Base-by-base conservation (phyloP, 2,113 vertebrate genomes). In the Indicator indicator region DNA sequence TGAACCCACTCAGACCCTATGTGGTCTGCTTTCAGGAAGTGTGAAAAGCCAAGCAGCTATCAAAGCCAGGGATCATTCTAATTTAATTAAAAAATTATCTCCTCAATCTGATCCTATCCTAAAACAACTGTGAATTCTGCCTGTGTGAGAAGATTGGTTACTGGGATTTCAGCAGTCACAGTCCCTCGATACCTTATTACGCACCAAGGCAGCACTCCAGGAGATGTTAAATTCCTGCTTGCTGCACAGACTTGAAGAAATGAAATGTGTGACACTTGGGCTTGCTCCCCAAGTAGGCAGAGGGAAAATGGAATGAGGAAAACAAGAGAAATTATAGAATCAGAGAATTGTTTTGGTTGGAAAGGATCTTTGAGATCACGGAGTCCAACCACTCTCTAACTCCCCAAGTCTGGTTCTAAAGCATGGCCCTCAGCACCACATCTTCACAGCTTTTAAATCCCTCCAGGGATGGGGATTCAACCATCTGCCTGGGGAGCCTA, bases 51-150 rank as follows among this genome's bases (percentile, higher is more conserved):
- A 44, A 67, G 46, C 12, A 5, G 16, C 72, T 38, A 17, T 42
- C 36, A 55, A 95, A 65, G 16, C n/a, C 36, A 59, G 30, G 46
- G 59, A 63, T 86, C 30, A 7, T 8, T 54, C 72, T 90, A 58
- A 94, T 80, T 91, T 83, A 89, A 95, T 91, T 94, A 88, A 85
- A 95, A 70, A 40, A 59, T 73, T 86, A 76, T 96, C 78, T 70
- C 1, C 0, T 18, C 1, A 5, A 94, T 78, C 81, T 0, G 0
- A 67, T 94, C 78, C 30, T 9, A 73, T 56, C 78, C 78, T 81
- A 30, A 83, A 91, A 32, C 71, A 83, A 24, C 64, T 1, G 3
- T 50, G 21, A 70, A 71, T 86, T 70, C 90, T 93, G 68, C 46
- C 40, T 42, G 20, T 13, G 64, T 11, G 82, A 73, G 62, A 46